Evolutionary conservation across 2,888 invertebrate species (phyloP).

Genomic region (Drosophila acutilabella): DNA sequence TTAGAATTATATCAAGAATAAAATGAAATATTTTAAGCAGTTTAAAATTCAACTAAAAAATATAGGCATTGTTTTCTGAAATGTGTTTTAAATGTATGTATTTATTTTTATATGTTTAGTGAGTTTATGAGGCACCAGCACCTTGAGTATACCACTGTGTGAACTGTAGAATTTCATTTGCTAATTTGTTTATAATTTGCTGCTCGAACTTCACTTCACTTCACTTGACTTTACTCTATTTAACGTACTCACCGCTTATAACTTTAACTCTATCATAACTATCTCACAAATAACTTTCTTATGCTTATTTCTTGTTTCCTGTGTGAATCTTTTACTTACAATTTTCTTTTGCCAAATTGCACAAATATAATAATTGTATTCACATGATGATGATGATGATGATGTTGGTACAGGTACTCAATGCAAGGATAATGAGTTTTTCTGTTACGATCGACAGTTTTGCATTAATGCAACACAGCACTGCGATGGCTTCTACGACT

Average conservation of each 20-base stretch:
- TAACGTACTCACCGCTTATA: constrained; percentile 4
- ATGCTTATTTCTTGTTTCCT: constrained; percentile 34
- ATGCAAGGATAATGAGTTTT: constrained; percentile 89
- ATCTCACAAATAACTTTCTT: constrained; percentile 43
- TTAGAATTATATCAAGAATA: too few species aligned
- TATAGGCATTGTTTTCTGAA: too few species aligned
- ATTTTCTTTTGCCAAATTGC: constrained; percentile 24
- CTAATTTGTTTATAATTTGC: constrained; percentile 21
- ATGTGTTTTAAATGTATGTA: too few species aligned
- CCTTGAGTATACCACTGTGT: constrained; percentile 19
- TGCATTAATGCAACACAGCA: constrained; percentile 92
- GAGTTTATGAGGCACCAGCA: constrained; percentile 31
- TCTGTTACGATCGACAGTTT: constrained; percentile 89
- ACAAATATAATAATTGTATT: constrained; percentile 23
- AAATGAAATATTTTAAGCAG: not conserved
- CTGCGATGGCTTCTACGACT: constrained; percentile 96
- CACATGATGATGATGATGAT: constrained; percentile 7
- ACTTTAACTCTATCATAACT: constrained; percentile 11
- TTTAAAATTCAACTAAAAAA: too few species aligned
- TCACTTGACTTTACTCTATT: constrained; percentile 6
- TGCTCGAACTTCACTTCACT: constrained; percentile 19
- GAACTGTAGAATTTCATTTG: constrained; percentile 27
- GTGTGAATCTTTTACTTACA: constrained; percentile 17
- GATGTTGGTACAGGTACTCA: constrained; percentile 77
- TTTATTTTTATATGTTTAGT: not conserved